A percentile compares a stretch with the other conserved stretches of the same genome.
phyloP scores from a whole-genome alignment of 2,113 vertebrate genomes.

The Odontesthes bonariensis region DNA sequence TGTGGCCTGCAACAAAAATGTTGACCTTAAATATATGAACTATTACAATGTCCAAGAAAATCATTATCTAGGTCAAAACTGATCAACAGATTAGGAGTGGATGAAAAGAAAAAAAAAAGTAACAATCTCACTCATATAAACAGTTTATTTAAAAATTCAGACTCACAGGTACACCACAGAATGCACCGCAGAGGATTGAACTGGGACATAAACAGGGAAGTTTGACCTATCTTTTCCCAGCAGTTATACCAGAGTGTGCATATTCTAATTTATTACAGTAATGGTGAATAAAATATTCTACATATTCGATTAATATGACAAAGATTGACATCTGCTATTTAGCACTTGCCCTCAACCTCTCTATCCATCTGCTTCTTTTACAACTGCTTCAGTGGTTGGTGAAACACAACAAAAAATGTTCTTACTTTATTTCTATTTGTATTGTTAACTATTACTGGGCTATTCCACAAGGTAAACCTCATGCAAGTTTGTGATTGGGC shows the following conservation, averaged over 20 bases:
- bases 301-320: not conserved
- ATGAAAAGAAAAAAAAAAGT: not conserved
- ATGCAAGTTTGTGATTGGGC: no score
- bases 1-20: slow-evolving; percentile 62
- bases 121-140: not conserved
- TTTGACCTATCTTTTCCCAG: slow-evolving; percentile 2
- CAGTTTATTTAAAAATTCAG: no score
- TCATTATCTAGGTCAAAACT: slow-evolving; percentile 15
- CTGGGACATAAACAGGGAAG: not conserved
- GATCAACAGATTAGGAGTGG: not conserved
- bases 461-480: no score
- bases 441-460: no score
- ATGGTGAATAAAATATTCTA: not conserved
- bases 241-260: no score
- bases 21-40: slow-evolving; percentile 59
- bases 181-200: no score
- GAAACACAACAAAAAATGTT: no score
- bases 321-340: not conserved
- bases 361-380: no score
- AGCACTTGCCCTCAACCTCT: not conserved
- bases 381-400: no score
- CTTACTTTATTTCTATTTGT: no score
- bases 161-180: no score
- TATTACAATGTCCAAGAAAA: slow-evolving; percentile 49
- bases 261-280: not conserved